Evolutionary conservation across 2,797 vertebrate genomes (phyloP).

Genomic region (Echeneis naucrates): DNA sequence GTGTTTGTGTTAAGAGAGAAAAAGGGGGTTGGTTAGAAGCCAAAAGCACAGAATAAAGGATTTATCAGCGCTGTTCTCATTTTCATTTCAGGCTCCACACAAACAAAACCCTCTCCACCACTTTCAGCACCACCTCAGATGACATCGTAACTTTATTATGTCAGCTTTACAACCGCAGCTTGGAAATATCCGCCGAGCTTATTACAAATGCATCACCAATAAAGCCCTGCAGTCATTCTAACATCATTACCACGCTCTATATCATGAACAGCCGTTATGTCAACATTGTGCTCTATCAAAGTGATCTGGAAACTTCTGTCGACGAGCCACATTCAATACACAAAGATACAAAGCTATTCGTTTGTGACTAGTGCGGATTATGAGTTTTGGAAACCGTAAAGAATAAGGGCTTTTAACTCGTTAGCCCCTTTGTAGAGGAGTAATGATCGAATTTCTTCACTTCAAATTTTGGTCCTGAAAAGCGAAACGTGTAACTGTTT

Average conservation of each 20-base stretch:
- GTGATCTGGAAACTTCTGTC: slow-evolving; percentile 6
- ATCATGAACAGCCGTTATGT: slow-evolving; percentile 36
- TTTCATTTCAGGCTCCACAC: slow-evolving; percentile 36
- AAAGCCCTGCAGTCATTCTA: slow-evolving; percentile 41
- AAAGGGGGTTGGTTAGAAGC: slow-evolving; percentile 28
- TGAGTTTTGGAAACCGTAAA: neutral
- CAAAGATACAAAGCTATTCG: neutral
- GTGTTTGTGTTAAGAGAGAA: slow-evolving; percentile 41
- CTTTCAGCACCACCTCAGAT: slow-evolving; percentile 19
- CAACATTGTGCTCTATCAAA: neutral
- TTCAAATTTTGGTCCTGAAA: too few species aligned
- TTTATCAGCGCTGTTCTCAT: slow-evolving; percentile 29
- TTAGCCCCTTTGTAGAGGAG: neutral
- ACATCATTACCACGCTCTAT: slow-evolving; percentile 32
- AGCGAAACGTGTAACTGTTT: too few species aligned
- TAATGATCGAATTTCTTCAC: neutral
- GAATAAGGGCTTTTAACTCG: neutral
- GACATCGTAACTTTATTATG: slow-evolving; percentile 43
- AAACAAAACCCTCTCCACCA: slow-evolving; percentile 25
- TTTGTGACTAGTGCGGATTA: neutral
- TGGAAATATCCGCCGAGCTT: slow-evolving; percentile 41
- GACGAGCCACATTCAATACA: neutral
- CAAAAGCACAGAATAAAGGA: slow-evolving; percentile 36
- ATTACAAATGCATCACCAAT: slow-evolving; percentile 44
- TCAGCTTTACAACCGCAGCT: slow-evolving; percentile 37